Percentiles rank a stretch among this genome's conserved stretches.
phyloP scores from a whole-genome alignment of 2,888 invertebrate species.

The Volucella zonaria region DNA sequence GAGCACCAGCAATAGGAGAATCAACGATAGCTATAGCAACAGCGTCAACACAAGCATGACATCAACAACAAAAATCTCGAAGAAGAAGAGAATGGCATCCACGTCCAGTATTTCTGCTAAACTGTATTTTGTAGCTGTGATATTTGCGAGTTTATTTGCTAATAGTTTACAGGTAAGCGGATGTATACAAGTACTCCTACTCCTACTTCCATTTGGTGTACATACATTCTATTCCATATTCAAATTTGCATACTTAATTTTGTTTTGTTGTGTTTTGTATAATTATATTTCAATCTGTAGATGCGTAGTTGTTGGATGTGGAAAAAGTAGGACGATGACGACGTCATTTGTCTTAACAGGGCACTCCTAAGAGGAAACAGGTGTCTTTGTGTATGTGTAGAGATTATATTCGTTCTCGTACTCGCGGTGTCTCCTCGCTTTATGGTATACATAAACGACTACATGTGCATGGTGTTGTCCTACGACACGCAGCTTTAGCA shows the following conservation, averaged over 20 bases:
- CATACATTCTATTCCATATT: constrained; percentile 34
- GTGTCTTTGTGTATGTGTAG: constrained; percentile 1
- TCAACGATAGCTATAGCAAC: constrained; percentile 19
- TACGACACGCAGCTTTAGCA: constrained; percentile 34
- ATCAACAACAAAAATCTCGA: constrained; percentile 29
- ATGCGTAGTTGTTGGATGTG: constrained; percentile 88
- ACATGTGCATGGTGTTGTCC: constrained; percentile 18
- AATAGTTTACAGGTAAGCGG: constrained; percentile 76
- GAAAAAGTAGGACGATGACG: constrained; percentile 75
- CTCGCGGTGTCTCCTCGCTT: constrained; percentile 21
- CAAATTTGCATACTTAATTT: constrained; percentile 21
- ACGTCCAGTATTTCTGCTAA: constrained; percentile 56
- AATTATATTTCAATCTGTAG: too few relatives aligned
- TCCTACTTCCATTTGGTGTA: background rate
- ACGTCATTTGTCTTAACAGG: constrained; percentile 61
- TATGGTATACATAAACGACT: constrained; percentile 1
- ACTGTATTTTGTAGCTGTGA: constrained; percentile 75
- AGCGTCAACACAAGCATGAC: background rate
- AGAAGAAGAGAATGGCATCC: constrained; percentile 23
- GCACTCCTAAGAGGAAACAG: constrained; percentile 36
- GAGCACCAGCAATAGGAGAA: background rate
- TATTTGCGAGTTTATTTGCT: constrained; percentile 76
- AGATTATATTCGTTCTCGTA: too few relatives aligned
- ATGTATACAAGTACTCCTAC: background rate
- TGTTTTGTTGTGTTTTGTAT: constrained; percentile 80